Base-by-base conservation (phyloP, 2,113 vertebrate genomes). In the Verasper variegatus region DNA sequence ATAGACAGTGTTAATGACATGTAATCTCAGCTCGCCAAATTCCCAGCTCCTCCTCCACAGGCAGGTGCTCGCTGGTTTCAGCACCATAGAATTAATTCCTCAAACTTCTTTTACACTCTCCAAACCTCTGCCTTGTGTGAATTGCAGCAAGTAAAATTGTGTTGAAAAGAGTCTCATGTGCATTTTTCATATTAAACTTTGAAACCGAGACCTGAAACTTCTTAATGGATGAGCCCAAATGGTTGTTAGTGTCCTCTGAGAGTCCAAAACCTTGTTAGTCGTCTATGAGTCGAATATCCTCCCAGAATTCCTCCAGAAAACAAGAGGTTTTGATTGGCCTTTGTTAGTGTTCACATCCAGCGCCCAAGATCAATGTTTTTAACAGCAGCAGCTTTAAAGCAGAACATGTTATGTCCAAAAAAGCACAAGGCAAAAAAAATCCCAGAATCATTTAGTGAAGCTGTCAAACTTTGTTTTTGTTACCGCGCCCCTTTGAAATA, bases 281-380 rank as follows among this genome's bases (percentile, higher is more conserved):
- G 12, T 55, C 61, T 42, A 12, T 56, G 31, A 78, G 26, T 76
- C 74, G 67, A 71, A 71, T 51, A 86, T 67, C 70, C 55, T 13
- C 17, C 9, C 54, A 68, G 57, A 68, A 78, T 70, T 78, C 62
- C 68, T 71, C 17, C 40, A 74, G 56, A 74, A 65, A 45, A 57
- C 68, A 57, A 58, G 54, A 47, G 68, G 61, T 20, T 70, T 77
- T 90, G 85, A 91, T 86, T 89, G 82, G 75, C 60, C 80, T 78
- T 82, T 89, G 88, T 86, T 84, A 79, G 80, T 51, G 78, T 78
- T 81, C 68, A 56, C 55, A 77, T 66, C 58, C 81, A 76, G 59
- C 55, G 7, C 64, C 35, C 66, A 60, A 60, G 74, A 86, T 89
- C 88, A 82, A 85, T 86, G 60, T 85, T 76, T 80, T 79, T 59